Evolutionary conservation across 2,888 invertebrate species (phyloP).

Genomic region (Hypselothyrea guttata): DNA sequence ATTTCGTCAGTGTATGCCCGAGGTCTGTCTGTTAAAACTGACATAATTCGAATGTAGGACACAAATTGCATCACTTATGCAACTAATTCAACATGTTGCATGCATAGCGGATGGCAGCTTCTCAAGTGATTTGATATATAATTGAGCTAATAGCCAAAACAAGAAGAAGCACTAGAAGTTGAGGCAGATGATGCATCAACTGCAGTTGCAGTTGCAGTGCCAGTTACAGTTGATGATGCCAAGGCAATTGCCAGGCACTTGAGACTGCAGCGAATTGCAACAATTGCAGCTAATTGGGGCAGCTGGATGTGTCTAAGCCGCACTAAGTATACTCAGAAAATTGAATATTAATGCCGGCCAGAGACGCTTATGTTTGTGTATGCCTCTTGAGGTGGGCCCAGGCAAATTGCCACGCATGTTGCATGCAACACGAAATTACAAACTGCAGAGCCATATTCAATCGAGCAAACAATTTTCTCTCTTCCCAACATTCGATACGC

Average conservation of each 20-base stretch:
- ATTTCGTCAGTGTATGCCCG: too few relatives aligned
- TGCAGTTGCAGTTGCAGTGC: conserved; percentile 3
- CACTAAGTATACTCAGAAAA: conserved; percentile 68
- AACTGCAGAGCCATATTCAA: conserved; percentile 56
- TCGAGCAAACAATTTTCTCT: conserved; percentile 62
- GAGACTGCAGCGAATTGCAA: conserved; percentile 45
- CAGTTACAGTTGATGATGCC: neutral
- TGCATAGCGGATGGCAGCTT: conserved; percentile 22
- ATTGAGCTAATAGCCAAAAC: conserved; percentile 34
- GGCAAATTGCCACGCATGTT: conserved; percentile 60
- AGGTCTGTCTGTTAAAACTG: neutral
- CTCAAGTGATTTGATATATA: conserved; percentile 9
- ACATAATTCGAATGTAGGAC: neutral
- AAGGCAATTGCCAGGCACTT: conserved; percentile 29
- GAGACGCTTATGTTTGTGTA: too few relatives aligned
- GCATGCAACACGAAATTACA: conserved; percentile 69
- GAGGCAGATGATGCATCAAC: too few relatives aligned
- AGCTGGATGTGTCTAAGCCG: conserved; percentile 53
- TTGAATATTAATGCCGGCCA: conserved; percentile 71
- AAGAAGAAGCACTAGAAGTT: conserved; percentile 12
- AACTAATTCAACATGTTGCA: conserved; percentile 31
- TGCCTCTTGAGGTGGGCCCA: conserved; percentile 54
- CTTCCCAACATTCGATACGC: conserved; percentile 56
- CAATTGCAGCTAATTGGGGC: conserved; percentile 70
- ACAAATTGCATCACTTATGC: conserved; percentile 6